Conservation (phyloP, 1,140 invertebrate species). For the Colletes gigas region DNA sequence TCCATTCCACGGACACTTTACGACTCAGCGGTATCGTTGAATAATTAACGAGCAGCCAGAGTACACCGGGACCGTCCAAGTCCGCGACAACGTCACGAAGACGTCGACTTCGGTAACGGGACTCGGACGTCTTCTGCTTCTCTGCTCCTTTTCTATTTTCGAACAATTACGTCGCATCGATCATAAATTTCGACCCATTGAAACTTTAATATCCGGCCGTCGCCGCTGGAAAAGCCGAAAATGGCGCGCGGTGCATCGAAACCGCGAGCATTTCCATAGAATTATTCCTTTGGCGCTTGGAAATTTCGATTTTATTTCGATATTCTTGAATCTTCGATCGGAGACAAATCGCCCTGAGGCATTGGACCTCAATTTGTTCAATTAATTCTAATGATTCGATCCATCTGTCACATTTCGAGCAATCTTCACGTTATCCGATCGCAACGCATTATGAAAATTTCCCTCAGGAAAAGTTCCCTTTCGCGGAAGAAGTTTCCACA, state of each 20-base stretch:
- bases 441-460: no score
- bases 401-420: no score
- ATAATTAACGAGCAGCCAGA: constrained; percentile 54
- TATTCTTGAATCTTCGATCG: no score
- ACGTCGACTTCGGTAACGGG: neutral
- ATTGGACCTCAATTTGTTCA: no score
- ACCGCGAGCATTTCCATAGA: neutral
- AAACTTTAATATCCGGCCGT: constrained; percentile 64
- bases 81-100: constrained; percentile 15
- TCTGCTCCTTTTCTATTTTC: constrained; percentile 15
- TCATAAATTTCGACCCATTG: constrained; percentile 48
- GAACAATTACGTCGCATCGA: constrained; percentile 44
- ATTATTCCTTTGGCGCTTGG: constrained; percentile 3
- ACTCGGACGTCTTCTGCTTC: constrained; percentile 17
- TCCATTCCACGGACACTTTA: neutral
- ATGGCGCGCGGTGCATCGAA: constrained; percentile 18
- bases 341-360: no score
- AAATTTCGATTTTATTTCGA: no score
- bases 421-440: no score
- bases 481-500: no score
- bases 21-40: constrained; percentile 44
- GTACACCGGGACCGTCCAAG: neutral
- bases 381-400: no score
- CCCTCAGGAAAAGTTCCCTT: no score
- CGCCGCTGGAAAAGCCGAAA: constrained; percentile 11